phyloP scores from a whole-genome alignment of 2,888 invertebrate genomes.

The Drosophila kambysellisi region DNA sequence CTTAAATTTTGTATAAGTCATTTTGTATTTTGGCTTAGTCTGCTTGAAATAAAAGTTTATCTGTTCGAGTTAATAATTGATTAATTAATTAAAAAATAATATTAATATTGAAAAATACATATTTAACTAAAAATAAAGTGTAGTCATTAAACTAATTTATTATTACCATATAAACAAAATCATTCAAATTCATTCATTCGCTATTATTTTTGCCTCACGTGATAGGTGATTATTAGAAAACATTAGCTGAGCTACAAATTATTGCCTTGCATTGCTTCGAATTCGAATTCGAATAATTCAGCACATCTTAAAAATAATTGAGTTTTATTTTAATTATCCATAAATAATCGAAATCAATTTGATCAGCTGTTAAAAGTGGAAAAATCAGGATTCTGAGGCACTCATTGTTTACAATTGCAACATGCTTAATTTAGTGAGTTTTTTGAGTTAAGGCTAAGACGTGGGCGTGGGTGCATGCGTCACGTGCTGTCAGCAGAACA shows the following conservation, averaged over 20 bases:
- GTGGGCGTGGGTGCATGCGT: constrained; percentile 31
- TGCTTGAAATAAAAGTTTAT: neutral
- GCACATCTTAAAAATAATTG: neutral
- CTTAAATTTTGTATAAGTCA: neutral
- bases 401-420: neutral
- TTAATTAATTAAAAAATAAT: too few species aligned
- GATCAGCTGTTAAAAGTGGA: neutral
- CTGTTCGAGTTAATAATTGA: too few species aligned
- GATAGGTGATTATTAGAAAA: neutral
- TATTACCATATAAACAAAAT: neutral
- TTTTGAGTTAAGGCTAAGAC: neutral
- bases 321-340: too few species aligned
- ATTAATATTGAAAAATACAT: neutral
- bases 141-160: neutral
- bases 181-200: neutral
- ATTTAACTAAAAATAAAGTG: neutral
- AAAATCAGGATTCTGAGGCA: neutral
- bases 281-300: neutral
- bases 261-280: neutral
- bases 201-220: neutral
- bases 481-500: constrained; percentile 43
- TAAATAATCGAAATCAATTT: neutral
- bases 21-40: neutral
- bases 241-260: neutral
- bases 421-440: neutral